Evolutionary conservation across 2,113 vertebrate species (phyloP), one percentile per base, ranked within the genome.

Genomic region (Microtus pennsylvanicus): DNA sequence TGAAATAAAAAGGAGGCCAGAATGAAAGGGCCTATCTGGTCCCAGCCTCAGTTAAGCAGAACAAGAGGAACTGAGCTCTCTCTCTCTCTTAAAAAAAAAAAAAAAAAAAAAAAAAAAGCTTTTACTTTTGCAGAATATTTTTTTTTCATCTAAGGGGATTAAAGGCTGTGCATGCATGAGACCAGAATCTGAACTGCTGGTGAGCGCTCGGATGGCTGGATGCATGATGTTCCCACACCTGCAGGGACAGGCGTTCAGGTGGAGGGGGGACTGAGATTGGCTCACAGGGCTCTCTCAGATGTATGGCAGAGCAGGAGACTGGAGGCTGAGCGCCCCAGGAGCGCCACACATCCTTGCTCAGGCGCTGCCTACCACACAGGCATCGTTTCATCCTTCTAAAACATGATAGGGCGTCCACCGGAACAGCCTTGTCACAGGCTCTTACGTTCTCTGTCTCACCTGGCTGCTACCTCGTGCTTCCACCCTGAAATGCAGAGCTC

Each of bases 1-100:
- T 94, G 58, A 95, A 92, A 89, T 63, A 12, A 94, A 94, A 90
- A 75, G 33, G 45, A 90, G 74, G 35, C 30, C 35, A 55, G 78
- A 90, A 5, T n/a, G 38, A 86, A 96, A 89, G 12, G 30, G 14
- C 67, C 33, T 42, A 17, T 5, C 30, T 4, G 28, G 2, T 5
- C 38, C 47, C 63, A 74, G 87, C 10, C n/a, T 89, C 26, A 22
- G 67, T 76, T 50, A 70, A 26, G 58, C 21, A 10, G 17, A 35
- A 10, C 21, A 30, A 61, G 63, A 89, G 55, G 11, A 70, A 47
- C 33, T 80, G 14, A 50, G 7, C 47, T 12, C 24, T 55, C 3
- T 90, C 19, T 65, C 3, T 90, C 38, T 42, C 38, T 42, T 89
- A 70, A 19, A 19, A 67, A 38, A 69, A 35, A 55, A 55, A 55